Base-by-base conservation (phyloP, 1,140 invertebrate species). In the Drosophila repleta region DNA sequence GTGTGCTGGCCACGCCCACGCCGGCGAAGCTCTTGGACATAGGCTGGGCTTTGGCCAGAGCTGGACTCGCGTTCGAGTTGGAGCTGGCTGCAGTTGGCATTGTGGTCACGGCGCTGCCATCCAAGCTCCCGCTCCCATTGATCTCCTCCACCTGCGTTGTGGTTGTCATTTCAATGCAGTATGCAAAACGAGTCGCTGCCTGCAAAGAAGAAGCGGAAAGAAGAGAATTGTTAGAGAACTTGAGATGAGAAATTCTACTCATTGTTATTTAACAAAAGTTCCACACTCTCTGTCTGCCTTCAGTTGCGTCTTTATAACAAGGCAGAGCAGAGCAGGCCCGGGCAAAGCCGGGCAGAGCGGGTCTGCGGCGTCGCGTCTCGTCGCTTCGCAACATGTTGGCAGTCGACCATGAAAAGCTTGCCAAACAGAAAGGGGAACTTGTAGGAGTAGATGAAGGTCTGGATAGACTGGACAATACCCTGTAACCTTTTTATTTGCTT, bases 331-430 rank as follows among this genome's bases (percentile, higher is more conserved):
- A 29, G 7, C 29, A n/a, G n/a, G n/a, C n/a, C n/a, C 2, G 4
- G 21, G 21, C 21, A 4, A 24, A 4, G 21, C 21, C 2, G 4
- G 21, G 21, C 21, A n/a, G n/a, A 24, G 21, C 21, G 4, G 21
- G 21, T 24, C 21, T 24, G 21, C 21, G 2, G 21, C n/a, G n/a
- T n/a, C 29, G 29, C 29, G 29, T 24, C 24, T 2, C 26, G 55
- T 45, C 32, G 20, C 26, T 15, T 48, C 21, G 20, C 64, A 63
- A 39, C 32, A 45, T 43, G 11, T 48, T 60, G 51, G 76, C 80
- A 79, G 35, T 84, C 80, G 76, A 84, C 68, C 80, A 43, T 84
- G 73, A 80, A 80, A 69, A 71, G 51, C 39, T 66, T 69, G 58
- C 58, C 57, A 68, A 60, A 46, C 58, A 64, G 24, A 24, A 24